Conservation (phyloP, 2,888 invertebrate species). For the Apomyelois bistriatella region DNA sequence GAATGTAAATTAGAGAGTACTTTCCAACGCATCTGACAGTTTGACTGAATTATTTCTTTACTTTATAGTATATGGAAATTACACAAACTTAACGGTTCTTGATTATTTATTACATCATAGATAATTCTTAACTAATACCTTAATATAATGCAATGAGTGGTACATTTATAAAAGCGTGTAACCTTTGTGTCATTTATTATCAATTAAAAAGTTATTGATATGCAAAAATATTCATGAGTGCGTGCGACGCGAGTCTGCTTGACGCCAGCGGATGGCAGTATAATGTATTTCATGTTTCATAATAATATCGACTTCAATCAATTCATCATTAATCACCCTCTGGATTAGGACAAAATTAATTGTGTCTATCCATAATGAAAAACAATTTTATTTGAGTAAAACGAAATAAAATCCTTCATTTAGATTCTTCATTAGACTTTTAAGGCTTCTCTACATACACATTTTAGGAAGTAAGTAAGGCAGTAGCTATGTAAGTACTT, state of each 20-base stretch:
- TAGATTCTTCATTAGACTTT: too few relatives aligned
- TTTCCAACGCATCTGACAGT: background rate
- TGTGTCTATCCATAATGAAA: too few relatives aligned
- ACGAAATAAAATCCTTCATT: too few relatives aligned
- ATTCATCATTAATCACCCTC: too few relatives aligned
- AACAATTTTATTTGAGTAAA: too few relatives aligned
- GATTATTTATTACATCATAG: background rate
- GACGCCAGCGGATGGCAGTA: slow-evolving; percentile 19
- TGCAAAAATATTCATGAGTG: slow-evolving; percentile 20
- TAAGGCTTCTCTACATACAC: too few relatives aligned
- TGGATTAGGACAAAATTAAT: too few relatives aligned
- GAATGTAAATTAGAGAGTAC: background rate
- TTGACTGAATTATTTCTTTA: slow-evolving; percentile 3
- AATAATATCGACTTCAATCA: background rate
- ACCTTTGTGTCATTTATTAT: slow-evolving; percentile 22
- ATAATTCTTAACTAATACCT: background rate
- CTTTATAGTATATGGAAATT: slow-evolving; percentile 1
- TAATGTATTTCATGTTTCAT: background rate
- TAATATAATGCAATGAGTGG: slow-evolving; percentile 15
- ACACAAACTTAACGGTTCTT: background rate
- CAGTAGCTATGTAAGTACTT: too few relatives aligned
- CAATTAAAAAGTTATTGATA: slow-evolving; percentile 18
- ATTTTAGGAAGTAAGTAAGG: too few relatives aligned
- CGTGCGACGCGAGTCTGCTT: slow-evolving; percentile 21
- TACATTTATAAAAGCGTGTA: slow-evolving; percentile 16